phyloP scores from a whole-genome alignment of 2,888 invertebrate species.

The Andrena marginata region DNA sequence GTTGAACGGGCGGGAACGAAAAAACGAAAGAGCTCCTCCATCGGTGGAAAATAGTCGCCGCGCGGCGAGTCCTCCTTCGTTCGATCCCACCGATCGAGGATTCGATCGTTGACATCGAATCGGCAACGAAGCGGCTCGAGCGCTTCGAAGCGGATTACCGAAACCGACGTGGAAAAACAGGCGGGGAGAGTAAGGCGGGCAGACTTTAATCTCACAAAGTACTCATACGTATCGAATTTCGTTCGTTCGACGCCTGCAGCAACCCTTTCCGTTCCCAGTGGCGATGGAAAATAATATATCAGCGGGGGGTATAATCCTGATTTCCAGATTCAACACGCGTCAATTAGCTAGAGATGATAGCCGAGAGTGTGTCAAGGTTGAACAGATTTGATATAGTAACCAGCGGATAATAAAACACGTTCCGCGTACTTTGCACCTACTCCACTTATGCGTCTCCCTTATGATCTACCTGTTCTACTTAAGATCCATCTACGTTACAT shows the following conservation, averaged over 20 bases:
- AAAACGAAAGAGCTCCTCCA: not conserved
- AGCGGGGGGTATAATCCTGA: slow-evolving; percentile 9
- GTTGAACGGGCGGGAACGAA: slow-evolving; percentile 12
- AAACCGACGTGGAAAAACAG: slow-evolving; percentile 27
- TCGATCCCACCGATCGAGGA: slow-evolving; percentile 10
- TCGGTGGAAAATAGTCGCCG: slow-evolving; percentile 4
- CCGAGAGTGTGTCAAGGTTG: not conserved
- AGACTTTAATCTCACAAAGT: slow-evolving; percentile 52
- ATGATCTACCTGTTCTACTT: too few species aligned
- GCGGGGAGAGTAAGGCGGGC: slow-evolving; percentile 30
- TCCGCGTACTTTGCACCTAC: too few species aligned
- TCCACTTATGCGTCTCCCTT: too few species aligned
- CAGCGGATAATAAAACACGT: too few species aligned
- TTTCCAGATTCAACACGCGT: not conserved
- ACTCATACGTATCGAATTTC: slow-evolving; percentile 47
- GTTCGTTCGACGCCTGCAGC: slow-evolving; percentile 8
- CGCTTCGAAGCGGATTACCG: slow-evolving; percentile 38
- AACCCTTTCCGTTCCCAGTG: not conserved
- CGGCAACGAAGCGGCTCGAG: slow-evolving; percentile 34
- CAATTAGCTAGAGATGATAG: not conserved
- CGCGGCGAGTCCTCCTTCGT: not conserved
- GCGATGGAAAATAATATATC: slow-evolving; percentile 39
- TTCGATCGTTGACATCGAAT: slow-evolving; percentile 41
- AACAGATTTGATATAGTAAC: too few species aligned
- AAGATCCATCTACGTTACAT: too few species aligned